Base-by-base conservation (phyloP, 2,113 vertebrate species). In the Platanista minor region DNA sequence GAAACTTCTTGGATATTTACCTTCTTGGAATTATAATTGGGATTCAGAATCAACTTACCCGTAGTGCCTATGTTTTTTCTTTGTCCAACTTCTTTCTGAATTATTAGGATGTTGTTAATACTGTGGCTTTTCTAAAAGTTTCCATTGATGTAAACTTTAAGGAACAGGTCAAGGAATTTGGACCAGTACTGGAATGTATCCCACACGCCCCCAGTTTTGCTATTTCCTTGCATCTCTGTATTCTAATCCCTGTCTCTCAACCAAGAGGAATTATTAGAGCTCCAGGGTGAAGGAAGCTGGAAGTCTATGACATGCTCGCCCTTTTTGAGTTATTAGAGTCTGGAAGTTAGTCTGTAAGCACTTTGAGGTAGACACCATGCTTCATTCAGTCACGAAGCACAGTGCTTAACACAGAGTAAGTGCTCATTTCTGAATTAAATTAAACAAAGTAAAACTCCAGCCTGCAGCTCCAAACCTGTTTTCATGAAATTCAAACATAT, bases 191-290 rank as follows among this genome's bases (percentile, higher is more conserved):
- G 13, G 54, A 46, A 29, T n/a, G 17, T 2, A 0, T 14, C 20
- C 17, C 29, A 29, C 1, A 3, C 12, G 11, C 2, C 17, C 21
- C 46, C 2, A 41, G 0, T 9, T 18, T 18, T 69, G 12, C 46
- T 27, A 0, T 31, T 71, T 33, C 18, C 9, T 62, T 46, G 36
- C 11, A 5, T 9, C 9, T 84, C 23, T 31, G 8, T 33, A 2
- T 62, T 39, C 33, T 1, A 18, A n/a, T 29, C 27, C 14, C 14
- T 27, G 8, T 36, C 33, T 31, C 27, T 57, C 14, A 13, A 27
- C 1, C n/a, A 9, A 29, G 39, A 41, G 46, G 64, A 69, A 1
- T 2, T 2, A 1, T 2, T 17, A 33, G 78, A 49, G 27, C 46
- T 72, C 29, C 25, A 27, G 8, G 10, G 6, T 5, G 23, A 31